Evolutionary conservation across 1,140 invertebrate genomes (phyloP).

Genomic region (Cyclargus thomasi): DNA sequence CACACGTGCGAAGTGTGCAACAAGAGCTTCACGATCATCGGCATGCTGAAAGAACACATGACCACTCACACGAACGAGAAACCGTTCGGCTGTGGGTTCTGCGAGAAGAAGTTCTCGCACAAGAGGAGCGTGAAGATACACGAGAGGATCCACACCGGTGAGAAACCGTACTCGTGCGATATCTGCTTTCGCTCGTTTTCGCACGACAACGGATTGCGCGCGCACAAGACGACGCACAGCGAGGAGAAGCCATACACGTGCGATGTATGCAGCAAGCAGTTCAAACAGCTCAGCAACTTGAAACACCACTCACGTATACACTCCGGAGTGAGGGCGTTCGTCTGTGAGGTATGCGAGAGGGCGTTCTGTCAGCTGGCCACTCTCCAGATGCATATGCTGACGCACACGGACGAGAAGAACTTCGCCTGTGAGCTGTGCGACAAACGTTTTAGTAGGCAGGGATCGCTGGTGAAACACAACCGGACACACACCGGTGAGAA

Average conservation of each 20-base stretch:
- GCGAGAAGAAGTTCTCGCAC: not conserved
- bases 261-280: not conserved
- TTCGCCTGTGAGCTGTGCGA: no score
- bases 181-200: not conserved
- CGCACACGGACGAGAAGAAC: not conserved
- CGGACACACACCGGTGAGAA: no score
- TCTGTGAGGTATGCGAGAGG: not conserved
- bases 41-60: not conserved
- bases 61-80: not conserved
- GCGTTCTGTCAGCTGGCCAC: not conserved
- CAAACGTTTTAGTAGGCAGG: no score
- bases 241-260: slow-evolving; percentile 2
- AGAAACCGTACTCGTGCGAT: not conserved
- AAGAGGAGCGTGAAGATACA: not conserved
- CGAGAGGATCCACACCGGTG: not conserved
- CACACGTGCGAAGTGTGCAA: not conserved
- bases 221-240: slow-evolving; percentile 4
- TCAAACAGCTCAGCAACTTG: not conserved
- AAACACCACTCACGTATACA: not conserved
- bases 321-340: not conserved
- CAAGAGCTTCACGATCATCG: not conserved
- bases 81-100: not conserved
- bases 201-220: not conserved
- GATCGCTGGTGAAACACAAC: no score
- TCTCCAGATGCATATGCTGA: not conserved